Base-by-base conservation (phyloP, 2,888 invertebrate genomes). In the Thumatha senex region DNA sequence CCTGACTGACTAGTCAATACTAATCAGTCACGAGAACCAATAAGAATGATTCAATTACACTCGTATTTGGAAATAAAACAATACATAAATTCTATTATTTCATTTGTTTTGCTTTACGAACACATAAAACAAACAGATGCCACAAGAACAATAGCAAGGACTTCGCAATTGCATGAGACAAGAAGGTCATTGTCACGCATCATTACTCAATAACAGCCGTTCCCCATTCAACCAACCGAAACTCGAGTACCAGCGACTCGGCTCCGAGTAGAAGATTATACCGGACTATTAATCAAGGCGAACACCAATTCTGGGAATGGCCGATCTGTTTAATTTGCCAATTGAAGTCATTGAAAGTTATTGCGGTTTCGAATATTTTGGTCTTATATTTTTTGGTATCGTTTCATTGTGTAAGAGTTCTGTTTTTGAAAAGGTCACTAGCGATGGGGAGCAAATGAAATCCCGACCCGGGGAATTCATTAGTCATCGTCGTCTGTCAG, bases 171-270 rank as follows among this genome's bases (percentile, higher is more conserved):
- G 61, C 69, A 68, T 63, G 65, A 68, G 63, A 65, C 67, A 60
- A 74, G 82, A 84, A 84, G 79, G 80, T 78, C 75, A 78, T 72
- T 74, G 80, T 77, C 78, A 78, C 76, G 82, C 76, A 71, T 78
- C 83, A 84, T 81, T 82, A 83, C 74, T 72, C 77, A 76, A 76
- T 78, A 70, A 68, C 60, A 61, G 54, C 31, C 31, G 31, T 63
- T 59, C 63, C 70, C 59, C 63, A 64, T 58, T 72, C 74, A 68
- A 48, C 58, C 61, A 63, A 61, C 67, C 68, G 70, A 71, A 68
- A 77, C 70, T 56, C 59, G 58, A 48, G 58, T 5, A 24, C 18
- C n/a, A n/a, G n/a, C n/a, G n/a, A n/a, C n/a, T n/a, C n/a, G n/a
- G n/a, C n/a, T 53, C 30, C 54, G 58, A 60, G 57, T 70, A 62